phyloP scores from a whole-genome alignment of 2,113 vertebrate genomes.

The Tenrec ecaudatus region DNA sequence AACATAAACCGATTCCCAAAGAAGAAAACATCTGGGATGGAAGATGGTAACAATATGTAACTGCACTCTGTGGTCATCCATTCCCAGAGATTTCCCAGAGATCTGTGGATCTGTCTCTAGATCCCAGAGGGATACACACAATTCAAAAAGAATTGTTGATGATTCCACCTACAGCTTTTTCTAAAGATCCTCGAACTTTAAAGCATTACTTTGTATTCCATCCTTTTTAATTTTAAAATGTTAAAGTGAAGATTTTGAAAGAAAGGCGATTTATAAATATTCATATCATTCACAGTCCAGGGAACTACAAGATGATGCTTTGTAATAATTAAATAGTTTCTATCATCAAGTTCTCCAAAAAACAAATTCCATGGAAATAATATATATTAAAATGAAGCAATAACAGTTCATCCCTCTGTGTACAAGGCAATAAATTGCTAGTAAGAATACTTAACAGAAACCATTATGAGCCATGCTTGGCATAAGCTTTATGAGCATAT shows the following conservation, averaged over 20 bases:
- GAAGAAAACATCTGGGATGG: neutral
- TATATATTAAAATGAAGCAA: slow-evolving; percentile 33
- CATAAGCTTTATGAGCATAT: too few species aligned
- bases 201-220: neutral
- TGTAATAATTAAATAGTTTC: slow-evolving; percentile 50
- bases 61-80: accelerated
- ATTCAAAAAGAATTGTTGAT: neutral
- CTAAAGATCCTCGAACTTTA: neutral
- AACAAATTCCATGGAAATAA: neutral
- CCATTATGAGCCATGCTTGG: too few species aligned
- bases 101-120: neutral
- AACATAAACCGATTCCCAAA: too few species aligned
- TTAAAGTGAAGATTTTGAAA: slow-evolving; percentile 32
- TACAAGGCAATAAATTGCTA: neutral
- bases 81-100: neutral
- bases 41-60: neutral
- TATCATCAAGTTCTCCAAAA: slow-evolving; percentile 24
- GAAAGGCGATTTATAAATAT: slow-evolving; percentile 63
- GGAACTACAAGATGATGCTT: neutral
- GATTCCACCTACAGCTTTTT: neutral
- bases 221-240: slow-evolving; percentile 45
- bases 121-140: neutral
- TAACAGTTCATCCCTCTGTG: neutral
- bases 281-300: neutral
- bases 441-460: too few species aligned